Base-by-base conservation (phyloP, 2,888 invertebrate species). In the Willowsia nigromaculata region DNA sequence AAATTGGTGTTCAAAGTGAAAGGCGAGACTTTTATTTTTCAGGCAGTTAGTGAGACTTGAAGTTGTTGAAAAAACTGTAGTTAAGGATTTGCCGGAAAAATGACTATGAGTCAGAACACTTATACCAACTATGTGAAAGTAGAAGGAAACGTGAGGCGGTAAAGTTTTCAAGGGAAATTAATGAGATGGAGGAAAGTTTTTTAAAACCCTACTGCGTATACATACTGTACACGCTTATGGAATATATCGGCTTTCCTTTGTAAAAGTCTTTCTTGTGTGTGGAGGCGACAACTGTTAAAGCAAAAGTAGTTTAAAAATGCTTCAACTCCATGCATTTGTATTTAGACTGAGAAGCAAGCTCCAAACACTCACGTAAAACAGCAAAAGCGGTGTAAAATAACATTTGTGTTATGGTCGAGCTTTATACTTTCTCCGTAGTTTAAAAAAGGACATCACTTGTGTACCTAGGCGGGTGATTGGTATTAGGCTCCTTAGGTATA, bases 151-250 rank as follows among this genome's bases (percentile, higher is more conserved):
- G 91, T 91, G 91, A 91, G 90, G 91, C 88, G 91, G 88, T 81
- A 91, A 91, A 91, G 87, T 83, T 90, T 89, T 76, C 56, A 89
- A 84, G 91, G 87, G 90, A 91, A 91, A 91, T 91, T 91, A 91
- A 91, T 91, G 91, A 91, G 91, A 91, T 91, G 91, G 89, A 90
- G 91, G 83, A 86, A 88, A 89, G 78, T 90, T 83, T 89, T 68
- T 53, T 4, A 53, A 85, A 85, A 82, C 47, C 53, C 30, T 88
- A 43, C 6, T 40, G 18, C 22, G 43, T 71, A 43, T 27, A 15
- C 68, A 18, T n/a, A 47, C n/a, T n/a, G n/a, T 74, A 50, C 27
- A 18, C 15, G 33, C 65, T 13, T 22, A 47, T 27, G 15, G 30
- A 15, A 40, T 74, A 74, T 37, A 53, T 78, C 47, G 80, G 43